Percentiles rank a stretch among this genome's conserved stretches.
Conservation (phyloP, 2,113 vertebrate species). For the Eulacestoma nigropectus region DNA sequence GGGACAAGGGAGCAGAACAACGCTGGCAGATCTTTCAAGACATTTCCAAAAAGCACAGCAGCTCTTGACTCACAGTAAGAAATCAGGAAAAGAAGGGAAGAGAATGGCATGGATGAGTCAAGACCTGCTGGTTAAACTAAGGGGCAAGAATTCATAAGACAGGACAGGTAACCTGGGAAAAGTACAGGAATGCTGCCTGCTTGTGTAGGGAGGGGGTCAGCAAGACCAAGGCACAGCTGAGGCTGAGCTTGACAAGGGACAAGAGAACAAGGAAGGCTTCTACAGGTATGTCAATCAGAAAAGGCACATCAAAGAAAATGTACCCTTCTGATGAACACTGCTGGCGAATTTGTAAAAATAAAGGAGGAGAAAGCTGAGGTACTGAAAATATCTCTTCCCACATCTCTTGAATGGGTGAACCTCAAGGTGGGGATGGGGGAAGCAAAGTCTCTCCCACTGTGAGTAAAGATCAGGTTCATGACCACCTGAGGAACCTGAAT, state of each 20-base stretch:
- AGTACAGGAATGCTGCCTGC: neutral
- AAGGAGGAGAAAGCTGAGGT: neutral
- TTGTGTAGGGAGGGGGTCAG: neutral
- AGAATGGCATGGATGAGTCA: neutral
- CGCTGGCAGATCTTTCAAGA: neutral
- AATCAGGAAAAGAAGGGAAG: neutral
- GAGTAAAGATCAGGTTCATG: neutral
- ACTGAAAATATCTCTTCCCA: neutral
- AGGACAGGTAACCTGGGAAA: neutral
- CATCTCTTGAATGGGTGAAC: neutral
- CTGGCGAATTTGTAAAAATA: neutral
- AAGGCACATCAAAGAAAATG: neutral
- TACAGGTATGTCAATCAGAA: neutral
- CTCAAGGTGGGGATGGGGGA: neutral
- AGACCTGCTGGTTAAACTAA: neutral
- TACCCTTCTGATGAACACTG: neutral
- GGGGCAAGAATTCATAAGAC: neutral
- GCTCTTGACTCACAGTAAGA: neutral
- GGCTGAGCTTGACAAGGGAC: neutral
- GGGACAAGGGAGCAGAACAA: neutral
- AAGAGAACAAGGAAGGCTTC: neutral
- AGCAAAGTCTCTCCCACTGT: neutral
- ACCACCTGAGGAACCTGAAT: neutral
- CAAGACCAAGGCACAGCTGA: neutral
- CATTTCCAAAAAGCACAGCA: neutral